Evolutionary conservation across 1,140 invertebrate species (phyloP).

Genomic region (Eumaeus atala): DNA sequence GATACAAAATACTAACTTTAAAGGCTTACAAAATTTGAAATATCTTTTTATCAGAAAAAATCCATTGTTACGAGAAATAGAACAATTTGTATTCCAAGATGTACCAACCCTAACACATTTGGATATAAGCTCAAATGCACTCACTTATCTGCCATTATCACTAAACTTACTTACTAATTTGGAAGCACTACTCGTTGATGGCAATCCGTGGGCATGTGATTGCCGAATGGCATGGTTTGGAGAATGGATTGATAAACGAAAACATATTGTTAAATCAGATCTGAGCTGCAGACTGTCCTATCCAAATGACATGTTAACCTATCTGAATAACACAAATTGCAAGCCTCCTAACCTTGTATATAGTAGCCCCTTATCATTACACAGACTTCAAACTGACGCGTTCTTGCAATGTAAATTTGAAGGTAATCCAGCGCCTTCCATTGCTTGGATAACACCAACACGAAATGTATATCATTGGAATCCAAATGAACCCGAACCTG

Average conservation of each 20-base stretch:
- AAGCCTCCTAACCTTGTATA: slow-evolving; percentile 76
- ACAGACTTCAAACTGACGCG: slow-evolving; percentile 79
- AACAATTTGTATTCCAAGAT: slow-evolving; percentile 76
- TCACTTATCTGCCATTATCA: slow-evolving; percentile 82
- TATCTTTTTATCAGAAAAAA: slow-evolving; percentile 76
- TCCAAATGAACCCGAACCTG: slow-evolving; percentile 78
- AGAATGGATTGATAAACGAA: slow-evolving; percentile 76
- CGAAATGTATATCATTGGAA: slow-evolving; percentile 82
- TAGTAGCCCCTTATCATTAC: slow-evolving; percentile 76
- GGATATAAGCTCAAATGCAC: slow-evolving; percentile 83
- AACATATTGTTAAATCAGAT: slow-evolving; percentile 73
- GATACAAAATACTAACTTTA: slow-evolving; percentile 74
- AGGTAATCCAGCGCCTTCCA: slow-evolving; percentile 84
- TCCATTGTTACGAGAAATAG: slow-evolving; percentile 76
- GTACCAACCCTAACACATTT: slow-evolving; percentile 77
- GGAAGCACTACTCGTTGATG: slow-evolving; percentile 78
- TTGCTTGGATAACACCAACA: slow-evolving; percentile 90
- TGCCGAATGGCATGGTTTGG: slow-evolving; percentile 92
- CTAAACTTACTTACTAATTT: slow-evolving; percentile 79
- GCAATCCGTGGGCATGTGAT: slow-evolving; percentile 90
- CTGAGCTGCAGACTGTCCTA: slow-evolving; percentile 79
- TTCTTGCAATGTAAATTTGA: slow-evolving; percentile 85
- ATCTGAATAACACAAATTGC: slow-evolving; percentile 81
- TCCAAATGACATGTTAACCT: slow-evolving; percentile 79
- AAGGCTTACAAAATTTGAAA: slow-evolving; percentile 76